Evolutionary conservation across 2,113 vertebrate genomes (phyloP), one percentile per base, ranked within the genome.

Genomic region (Calypte anna): DNA sequence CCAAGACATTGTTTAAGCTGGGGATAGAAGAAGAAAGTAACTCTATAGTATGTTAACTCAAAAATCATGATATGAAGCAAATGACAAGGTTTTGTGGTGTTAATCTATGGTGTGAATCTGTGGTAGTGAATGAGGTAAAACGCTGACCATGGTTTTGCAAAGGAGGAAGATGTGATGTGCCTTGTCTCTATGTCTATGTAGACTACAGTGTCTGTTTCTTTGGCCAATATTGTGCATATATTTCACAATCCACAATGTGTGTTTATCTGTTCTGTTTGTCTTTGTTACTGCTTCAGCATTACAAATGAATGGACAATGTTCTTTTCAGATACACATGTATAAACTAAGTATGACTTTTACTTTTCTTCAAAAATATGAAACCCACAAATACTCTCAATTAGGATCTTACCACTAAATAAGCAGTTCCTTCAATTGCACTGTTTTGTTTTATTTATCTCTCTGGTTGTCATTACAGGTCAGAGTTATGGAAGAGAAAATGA

Each of bases 401-500:
- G n/a, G 18, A 7, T 70, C n/a, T 73, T 88, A 44, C 36, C 9
- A 53, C 15, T 86, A 38, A 46, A 74, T 27, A 76, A 86, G 8
- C 31, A 88, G 23, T n/a, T 83, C 59, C 69, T 92, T 88, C 48
- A 21, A 68, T 76, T 83, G 19, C 43, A 22, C 73, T 81, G 16
- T 28, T 72, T 44, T 30, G 14, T 14, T 30, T 3, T 55, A 23
- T 66, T 54, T 50, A 5, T 94, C 64, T 86, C 58, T 78, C 62
- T 90, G 43, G n/a, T 86, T 91, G 22, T 84, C 20, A 12, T 90
- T 81, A 76, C 94, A 99, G 98, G 98, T 99, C 66, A 98, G 98
- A 51, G 93, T 98, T 92, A 98, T 99, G 98, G 98, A 98, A 92
- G 98, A 99, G 91, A 98, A 98, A 91, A 93, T 99, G 81, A 98